Conservation (phyloP, 2,797 vertebrate species). For the Loriculus beryllinus region DNA sequence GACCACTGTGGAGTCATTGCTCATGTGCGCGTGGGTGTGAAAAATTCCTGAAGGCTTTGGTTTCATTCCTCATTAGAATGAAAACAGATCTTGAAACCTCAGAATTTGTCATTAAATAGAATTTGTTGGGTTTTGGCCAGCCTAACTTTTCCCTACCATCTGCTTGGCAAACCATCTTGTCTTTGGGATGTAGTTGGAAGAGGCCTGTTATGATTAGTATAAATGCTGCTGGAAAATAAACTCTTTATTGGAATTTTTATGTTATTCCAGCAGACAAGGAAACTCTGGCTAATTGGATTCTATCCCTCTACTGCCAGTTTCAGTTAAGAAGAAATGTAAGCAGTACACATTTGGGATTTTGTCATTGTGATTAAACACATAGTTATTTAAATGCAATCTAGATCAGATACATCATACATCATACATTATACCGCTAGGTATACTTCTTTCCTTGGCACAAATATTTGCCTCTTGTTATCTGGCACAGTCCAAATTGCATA, state of each 20-base stretch:
- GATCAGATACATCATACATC: background rate
- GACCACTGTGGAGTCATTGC: background rate
- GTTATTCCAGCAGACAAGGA: conserved; percentile 53
- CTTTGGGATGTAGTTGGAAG: conserved; percentile 31
- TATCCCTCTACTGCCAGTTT: conserved; percentile 37
- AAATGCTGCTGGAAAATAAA: conserved; percentile 56
- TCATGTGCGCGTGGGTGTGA: background rate
- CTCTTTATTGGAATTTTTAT: conserved; percentile 59
- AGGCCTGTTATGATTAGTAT: conserved; percentile 36
- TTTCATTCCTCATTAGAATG: background rate
- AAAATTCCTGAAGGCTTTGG: background rate
- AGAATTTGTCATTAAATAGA: background rate
- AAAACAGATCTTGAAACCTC: conserved; percentile 3
- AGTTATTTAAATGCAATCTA: background rate
- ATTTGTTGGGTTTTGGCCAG: background rate
- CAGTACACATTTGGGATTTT: conserved; percentile 31
- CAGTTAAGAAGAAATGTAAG: conserved; percentile 53
- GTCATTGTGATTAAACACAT: conserved; percentile 44
- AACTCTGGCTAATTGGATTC: conserved; percentile 46
- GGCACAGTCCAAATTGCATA: background rate
- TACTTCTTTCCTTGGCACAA: background rate
- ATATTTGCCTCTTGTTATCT: background rate
- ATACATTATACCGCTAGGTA: background rate
- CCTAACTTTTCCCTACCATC: conserved; percentile 12
- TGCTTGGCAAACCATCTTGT: conserved; percentile 32